Percentiles rank a stretch among this genome's conserved stretches.
Evolutionary conservation across 2,113 vertebrate genomes (phyloP).

Genomic region (Telmatochromis sp.): DNA sequence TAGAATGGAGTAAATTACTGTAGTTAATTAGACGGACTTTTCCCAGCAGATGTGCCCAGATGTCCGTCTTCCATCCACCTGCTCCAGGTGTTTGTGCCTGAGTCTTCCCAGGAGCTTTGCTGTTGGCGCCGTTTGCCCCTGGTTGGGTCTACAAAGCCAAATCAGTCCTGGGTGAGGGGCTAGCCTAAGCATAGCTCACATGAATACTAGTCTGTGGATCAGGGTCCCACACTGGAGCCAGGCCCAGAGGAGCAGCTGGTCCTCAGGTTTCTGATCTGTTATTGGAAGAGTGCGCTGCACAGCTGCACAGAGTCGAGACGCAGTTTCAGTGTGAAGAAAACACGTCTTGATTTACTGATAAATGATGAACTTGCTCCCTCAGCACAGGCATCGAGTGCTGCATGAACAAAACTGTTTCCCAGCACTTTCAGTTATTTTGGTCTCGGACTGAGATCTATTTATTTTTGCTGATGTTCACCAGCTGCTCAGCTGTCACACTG

Average conservation of each 20-base stretch:
- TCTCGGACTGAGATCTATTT: not conserved
- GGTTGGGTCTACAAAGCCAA: not conserved
- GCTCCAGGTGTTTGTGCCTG: not conserved
- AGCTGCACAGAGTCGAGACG: not conserved
- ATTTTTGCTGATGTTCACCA: not conserved
- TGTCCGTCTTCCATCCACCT: not conserved
- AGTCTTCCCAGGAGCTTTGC: not conserved
- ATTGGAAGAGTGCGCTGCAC: not conserved
- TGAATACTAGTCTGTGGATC: fast-evolving
- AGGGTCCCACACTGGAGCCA: not conserved
- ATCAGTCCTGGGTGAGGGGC: not conserved
- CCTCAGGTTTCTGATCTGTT: fast-evolving
- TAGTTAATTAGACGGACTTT: not conserved
- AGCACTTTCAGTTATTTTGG: not conserved
- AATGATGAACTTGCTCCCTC: not conserved
- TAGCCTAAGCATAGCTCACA: fast-evolving
- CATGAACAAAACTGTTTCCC: not conserved
- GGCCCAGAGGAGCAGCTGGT: not conserved
- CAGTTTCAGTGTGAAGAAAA: not conserved
- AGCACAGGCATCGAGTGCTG: not conserved
- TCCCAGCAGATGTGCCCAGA: fast-evolving
- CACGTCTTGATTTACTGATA: fast-evolving
- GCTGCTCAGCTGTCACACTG: not conserved
- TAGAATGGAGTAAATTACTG: not conserved
- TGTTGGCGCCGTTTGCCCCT: not conserved